Conservation (phyloP, 2,888 invertebrate genomes). For the Drosophila acutilabella region DNA sequence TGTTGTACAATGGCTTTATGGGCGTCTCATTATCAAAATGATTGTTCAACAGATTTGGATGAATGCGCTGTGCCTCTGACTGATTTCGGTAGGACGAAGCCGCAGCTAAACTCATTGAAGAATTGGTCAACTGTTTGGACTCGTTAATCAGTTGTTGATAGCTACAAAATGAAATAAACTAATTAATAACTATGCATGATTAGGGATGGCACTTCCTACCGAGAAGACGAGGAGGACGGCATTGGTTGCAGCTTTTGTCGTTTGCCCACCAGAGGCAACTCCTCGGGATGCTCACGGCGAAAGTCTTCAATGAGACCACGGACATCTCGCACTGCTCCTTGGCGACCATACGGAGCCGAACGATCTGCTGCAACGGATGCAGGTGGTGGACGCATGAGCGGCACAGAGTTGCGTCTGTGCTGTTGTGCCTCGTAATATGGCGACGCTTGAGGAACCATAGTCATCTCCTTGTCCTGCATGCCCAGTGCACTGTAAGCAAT, state of each 20-base stretch:
- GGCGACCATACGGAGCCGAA: conserved; percentile 86
- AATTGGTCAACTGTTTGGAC: conserved; percentile 38
- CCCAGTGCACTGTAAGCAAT: conserved; percentile 41
- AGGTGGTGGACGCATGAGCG: conserved; percentile 42
- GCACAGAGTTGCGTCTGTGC: conserved; percentile 42
- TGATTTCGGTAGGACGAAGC: conserved; percentile 15
- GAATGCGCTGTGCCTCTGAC: conserved; percentile 7
- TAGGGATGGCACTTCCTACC: conserved; percentile 12
- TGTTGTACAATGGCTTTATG: conserved; percentile 55
- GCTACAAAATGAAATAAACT: conserved; percentile 17
- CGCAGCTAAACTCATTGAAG: conserved; percentile 38
- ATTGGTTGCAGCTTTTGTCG: conserved; percentile 86
- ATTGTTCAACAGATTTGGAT: conserved; percentile 34
- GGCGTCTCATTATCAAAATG: conserved; percentile 46
- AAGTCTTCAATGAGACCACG: conserved; percentile 93
- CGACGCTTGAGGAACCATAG: conserved; percentile 1
- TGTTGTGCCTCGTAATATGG: conserved; percentile 22
- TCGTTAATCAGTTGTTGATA: conserved; percentile 48
- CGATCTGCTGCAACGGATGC: conserved; percentile 9
- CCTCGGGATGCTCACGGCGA: conserved; percentile 91
- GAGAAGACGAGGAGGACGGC: conserved; percentile 24
- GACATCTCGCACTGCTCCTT: conserved; percentile 92
- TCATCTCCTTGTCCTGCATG: conserved; percentile 23
- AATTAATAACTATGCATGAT: not conserved
- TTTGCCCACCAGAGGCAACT: conserved; percentile 89